Evolutionary conservation across 2,888 invertebrate species (phyloP).

Genomic region (Caradrina kadenii): DNA sequence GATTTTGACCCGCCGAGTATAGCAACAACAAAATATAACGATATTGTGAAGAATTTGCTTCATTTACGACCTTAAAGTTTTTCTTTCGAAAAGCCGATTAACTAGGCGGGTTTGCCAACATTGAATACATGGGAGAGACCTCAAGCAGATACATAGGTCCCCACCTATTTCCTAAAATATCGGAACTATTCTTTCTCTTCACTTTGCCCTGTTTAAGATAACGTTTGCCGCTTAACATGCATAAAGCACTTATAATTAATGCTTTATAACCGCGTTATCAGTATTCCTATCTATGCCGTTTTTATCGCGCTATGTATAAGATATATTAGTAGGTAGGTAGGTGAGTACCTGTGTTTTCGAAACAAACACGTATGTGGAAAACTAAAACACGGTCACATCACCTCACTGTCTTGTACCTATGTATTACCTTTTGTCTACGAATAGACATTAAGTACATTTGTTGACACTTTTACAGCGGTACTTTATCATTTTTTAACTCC

Average conservation of each 20-base stretch:
- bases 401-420: conserved; percentile 4
- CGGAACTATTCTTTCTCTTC: conserved; percentile 13
- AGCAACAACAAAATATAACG: no score
- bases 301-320: conserved; percentile 55
- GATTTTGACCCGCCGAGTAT: no score
- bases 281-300: conserved; percentile 47
- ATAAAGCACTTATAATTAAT: conserved; percentile 64
- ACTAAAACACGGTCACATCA: conserved; percentile 67
- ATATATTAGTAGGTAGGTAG: conserved; percentile 36
- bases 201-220: conserved; percentile 21
- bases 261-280: conserved; percentile 55
- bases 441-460: neutral
- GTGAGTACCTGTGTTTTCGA: conserved; percentile 44
- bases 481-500: neutral
- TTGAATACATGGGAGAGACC: no score
- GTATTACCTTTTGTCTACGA: conserved; percentile 20
- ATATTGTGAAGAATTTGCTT: no score
- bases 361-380: conserved; percentile 54
- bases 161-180: neutral
- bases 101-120: no score
- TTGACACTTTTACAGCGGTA: neutral
- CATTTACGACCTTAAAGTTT: no score
- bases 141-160: no score
- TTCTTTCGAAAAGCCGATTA: no score
- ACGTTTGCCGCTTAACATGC: conserved; percentile 37